Base-by-base conservation (phyloP, 2,888 invertebrate species). In the Agrochola litura region DNA sequence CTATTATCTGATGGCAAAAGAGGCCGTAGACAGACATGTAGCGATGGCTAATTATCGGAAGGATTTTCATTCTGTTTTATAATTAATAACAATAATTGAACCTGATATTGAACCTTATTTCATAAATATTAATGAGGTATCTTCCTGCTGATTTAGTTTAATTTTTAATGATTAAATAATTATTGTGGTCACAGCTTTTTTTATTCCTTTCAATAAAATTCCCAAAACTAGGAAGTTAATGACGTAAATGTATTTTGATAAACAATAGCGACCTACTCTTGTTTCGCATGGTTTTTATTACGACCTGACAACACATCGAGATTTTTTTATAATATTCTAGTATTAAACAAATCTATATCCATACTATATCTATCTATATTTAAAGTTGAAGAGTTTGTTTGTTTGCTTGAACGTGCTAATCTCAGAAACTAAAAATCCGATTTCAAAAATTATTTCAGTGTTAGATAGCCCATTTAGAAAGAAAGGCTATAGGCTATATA, bases 1-100 rank as follows among this genome's bases (percentile, higher is more conserved):
- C n/a, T 6, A 25, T 78, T 12, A 54, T 79, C 37, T 81, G 41
- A 77, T n/a, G 9, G 0, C 49, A 9, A 52, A 30, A 30, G 2
- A 10, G 8, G 10, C 41, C 3, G 14, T 9, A 1, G 22, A 22
- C 19, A 10, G 10, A 49, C 25, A 19, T 0, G 16, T 10, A 60
- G 2, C 12, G 8, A 67, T 14, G 1, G 3, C 25, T 30, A 14
- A 54, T 41, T 22, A 37, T 0, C n/a, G 46, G 2, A 2, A 37
- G 37, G 9, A n/a, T 14, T 37, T 4, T 73, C 14, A 37, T 37
- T n/a, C 0, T 16, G 1, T 30, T 58, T 2, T 74, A 43, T 52
- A 49, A 22, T 49, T 19, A 66, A 66, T 12, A 46, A 49, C 30
- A 49, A 22, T 66, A 8, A 30, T 66, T 66, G 5, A 49, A 49